These are phyloP conservation scores for Fregetta grallaria DNA, from an alignment of 2,113 vertebrate species.

Conservation along the genomic window DNA sequence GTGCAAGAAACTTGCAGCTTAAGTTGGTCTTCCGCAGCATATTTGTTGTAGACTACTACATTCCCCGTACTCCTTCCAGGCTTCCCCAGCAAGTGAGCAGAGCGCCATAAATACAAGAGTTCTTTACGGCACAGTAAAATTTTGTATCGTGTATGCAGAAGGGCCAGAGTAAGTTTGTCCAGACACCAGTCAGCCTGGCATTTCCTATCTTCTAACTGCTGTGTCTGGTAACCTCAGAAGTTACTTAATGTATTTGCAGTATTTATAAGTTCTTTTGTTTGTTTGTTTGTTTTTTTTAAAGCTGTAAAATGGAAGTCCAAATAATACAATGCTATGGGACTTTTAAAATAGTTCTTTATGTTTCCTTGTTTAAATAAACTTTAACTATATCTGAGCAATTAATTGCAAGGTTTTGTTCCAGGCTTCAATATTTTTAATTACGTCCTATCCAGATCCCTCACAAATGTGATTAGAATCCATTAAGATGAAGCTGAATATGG, in stretches of 20 bases:
- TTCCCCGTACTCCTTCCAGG: background rate
- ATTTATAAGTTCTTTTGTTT: background rate
- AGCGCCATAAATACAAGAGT: background rate
- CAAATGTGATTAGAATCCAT: background rate
- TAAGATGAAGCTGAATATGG: background rate
- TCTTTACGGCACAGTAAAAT: background rate
- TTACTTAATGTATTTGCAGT: background rate
- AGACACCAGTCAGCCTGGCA: background rate
- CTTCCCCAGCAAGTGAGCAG: background rate
- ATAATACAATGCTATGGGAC: background rate
- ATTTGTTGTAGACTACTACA: background rate
- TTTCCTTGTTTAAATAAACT: background rate
- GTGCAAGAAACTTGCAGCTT: background rate
- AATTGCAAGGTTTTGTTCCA: background rate
- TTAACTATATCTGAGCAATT: background rate
- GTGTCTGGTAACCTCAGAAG: background rate
- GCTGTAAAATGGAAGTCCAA: background rate
- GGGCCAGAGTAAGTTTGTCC: background rate
- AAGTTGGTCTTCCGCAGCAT: background rate
- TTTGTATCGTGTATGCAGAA: background rate
- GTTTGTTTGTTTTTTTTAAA: background rate
- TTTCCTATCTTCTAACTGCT: background rate
- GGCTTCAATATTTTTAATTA: background rate
- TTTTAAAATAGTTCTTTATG: background rate
- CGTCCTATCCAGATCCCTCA: background rate